Conservation (phyloP, 2,797 vertebrate species). For the Pampus argenteus region DNA sequence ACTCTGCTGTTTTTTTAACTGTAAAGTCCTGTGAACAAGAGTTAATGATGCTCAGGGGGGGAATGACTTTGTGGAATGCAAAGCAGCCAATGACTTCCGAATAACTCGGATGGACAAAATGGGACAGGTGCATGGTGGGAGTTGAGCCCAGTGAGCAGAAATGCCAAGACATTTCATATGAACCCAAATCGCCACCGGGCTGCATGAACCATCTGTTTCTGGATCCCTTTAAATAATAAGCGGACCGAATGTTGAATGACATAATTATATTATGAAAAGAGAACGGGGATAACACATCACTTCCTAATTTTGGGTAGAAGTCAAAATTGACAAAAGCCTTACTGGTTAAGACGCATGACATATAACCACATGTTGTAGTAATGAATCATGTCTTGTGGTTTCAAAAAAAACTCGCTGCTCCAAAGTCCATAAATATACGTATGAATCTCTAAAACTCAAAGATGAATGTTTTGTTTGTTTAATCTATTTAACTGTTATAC, state of each 20-base stretch:
- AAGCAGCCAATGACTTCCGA: conserved; percentile 43
- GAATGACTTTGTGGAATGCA: conserved; percentile 25
- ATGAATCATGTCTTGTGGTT: not conserved
- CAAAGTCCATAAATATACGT: no score
- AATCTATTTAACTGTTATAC: no score
- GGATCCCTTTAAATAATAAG: conserved; percentile 64
- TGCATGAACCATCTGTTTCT: conserved; percentile 76
- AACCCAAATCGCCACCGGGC: conserved; percentile 61
- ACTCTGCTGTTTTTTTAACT: conserved; percentile 10
- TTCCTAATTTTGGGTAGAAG: not conserved
- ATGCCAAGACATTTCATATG: conserved; percentile 67
- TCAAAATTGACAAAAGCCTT: not conserved
- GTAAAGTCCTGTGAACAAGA: conserved; percentile 22
- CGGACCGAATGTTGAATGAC: conserved; percentile 53
- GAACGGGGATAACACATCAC: conserved; percentile 45
- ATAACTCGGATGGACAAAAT: conserved; percentile 34
- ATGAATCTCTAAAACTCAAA: no score
- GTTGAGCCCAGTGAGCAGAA: conserved; percentile 53
- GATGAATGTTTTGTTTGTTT: no score
- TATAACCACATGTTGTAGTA: no score
- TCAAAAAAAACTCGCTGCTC: no score
- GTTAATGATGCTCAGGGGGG: conserved; percentile 9
- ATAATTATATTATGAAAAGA: conserved; percentile 74
- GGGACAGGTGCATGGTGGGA: conserved; percentile 73
- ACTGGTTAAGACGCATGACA: not conserved